Evolutionary conservation across 1,140 invertebrate species (phyloP).

Genomic region (Whitmania pigra): DNA sequence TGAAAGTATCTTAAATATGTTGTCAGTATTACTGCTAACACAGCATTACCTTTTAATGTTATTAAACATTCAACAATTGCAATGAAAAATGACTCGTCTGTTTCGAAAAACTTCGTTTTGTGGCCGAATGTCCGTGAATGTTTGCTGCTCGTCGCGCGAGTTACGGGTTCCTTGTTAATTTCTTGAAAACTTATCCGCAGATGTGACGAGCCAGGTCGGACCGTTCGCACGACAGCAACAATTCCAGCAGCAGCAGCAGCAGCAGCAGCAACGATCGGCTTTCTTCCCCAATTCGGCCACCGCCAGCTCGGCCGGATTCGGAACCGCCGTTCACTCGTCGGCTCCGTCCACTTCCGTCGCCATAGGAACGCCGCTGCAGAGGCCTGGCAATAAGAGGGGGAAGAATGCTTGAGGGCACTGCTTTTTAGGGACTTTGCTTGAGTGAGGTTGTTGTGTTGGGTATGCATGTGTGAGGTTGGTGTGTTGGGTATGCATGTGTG

Average conservation of each 20-base stretch:
- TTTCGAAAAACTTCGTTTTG: too few relatives aligned
- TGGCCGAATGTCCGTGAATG: too few relatives aligned
- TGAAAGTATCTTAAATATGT: too few relatives aligned
- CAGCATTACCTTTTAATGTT: too few relatives aligned
- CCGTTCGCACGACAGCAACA: not conserved
- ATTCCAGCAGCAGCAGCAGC: not conserved
- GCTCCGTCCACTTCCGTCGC: not conserved
- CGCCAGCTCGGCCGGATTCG: not conserved
- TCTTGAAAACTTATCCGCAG: not conserved
- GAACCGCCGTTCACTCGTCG: not conserved
- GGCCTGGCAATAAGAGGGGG: not conserved
- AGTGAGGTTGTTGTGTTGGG: not conserved
- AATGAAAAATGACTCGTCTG: too few relatives aligned
- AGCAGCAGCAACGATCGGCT: not conserved
- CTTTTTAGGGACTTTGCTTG: not conserved
- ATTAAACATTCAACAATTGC: too few relatives aligned
- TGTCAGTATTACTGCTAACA: too few relatives aligned
- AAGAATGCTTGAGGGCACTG: not conserved
- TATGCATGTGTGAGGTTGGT: too few relatives aligned
- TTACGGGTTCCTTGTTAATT: too few relatives aligned
- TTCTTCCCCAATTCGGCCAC: not conserved
- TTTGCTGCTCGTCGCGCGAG: too few relatives aligned
- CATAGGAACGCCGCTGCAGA: not conserved
- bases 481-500: constrained; percentile 7
- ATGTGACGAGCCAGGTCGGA: not conserved